phyloP scores from a whole-genome alignment of 2,113 vertebrate species.

The Desmodus rotundus region DNA sequence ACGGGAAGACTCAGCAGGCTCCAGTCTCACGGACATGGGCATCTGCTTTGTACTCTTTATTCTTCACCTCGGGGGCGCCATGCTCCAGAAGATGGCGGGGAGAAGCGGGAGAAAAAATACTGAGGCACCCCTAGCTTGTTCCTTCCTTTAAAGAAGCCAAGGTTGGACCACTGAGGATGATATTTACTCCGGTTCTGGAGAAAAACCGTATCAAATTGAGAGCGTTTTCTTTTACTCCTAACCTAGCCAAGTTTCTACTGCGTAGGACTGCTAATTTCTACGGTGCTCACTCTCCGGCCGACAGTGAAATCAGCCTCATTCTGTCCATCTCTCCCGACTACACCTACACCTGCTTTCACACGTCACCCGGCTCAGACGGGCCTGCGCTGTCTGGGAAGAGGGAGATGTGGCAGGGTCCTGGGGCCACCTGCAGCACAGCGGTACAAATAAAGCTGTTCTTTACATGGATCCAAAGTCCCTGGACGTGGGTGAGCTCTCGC shows the following conservation, averaged over 20 bases:
- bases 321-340: neutral
- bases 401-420: neutral
- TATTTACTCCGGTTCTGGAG: neutral
- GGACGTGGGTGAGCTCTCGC: neutral
- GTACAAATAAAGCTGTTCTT: neutral
- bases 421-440: neutral
- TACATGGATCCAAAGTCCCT: neutral
- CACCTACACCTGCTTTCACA: neutral
- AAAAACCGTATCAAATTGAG: neutral
- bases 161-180: neutral
- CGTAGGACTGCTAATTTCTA: neutral
- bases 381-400: neutral
- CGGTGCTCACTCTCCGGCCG: neutral
- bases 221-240: neutral
- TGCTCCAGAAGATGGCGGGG: fast-evolving
- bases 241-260: neutral
- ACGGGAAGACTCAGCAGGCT: neutral
- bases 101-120: neutral
- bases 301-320: neutral
- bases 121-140: neutral
- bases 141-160: neutral
- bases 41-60: neutral
- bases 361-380: neutral
- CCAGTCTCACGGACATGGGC: no score
- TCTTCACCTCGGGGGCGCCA: neutral